A percentile compares a stretch with the other conserved stretches of the same genome.
These are phyloP conservation scores for Lagenorhynchus albirostris DNA, from an alignment of 2,113 vertebrate genomes.

Conservation along the genomic window DNA sequence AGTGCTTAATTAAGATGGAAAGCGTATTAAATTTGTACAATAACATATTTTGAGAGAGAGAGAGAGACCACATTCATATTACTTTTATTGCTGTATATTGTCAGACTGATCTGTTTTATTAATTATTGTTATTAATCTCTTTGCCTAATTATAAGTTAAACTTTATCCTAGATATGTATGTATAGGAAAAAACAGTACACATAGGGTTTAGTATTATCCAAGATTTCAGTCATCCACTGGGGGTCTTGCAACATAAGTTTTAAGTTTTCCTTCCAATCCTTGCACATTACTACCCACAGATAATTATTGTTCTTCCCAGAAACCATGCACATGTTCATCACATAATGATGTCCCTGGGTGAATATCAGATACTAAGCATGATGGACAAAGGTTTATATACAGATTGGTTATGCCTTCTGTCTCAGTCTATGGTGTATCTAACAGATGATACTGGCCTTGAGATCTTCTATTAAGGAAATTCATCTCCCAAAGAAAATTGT, in stretches of 20 bases:
- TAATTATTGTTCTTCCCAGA: background rate
- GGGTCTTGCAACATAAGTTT: background rate
- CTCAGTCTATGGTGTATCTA: background rate
- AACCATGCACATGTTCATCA: background rate
- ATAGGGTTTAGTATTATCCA: too few relatives aligned
- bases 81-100: too few relatives aligned
- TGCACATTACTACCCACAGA: background rate
- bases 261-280: background rate
- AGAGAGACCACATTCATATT: too few relatives aligned
- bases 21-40: too few relatives aligned
- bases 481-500: background rate
- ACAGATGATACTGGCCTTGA: background rate
- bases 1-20: too few relatives aligned
- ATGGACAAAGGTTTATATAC: background rate
- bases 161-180: too few relatives aligned
- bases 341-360: background rate
- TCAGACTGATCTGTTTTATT: too few relatives aligned
- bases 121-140: too few relatives aligned
- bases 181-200: too few relatives aligned
- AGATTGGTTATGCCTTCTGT: background rate
- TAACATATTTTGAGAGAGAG: too few relatives aligned
- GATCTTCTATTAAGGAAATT: background rate
- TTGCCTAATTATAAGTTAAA: too few relatives aligned
- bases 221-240: too few relatives aligned
- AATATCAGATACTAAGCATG: background rate